Percentiles rank a stretch among this genome's conserved stretches.
Conservation (phyloP, 2,888 invertebrate genomes). For the Ethmia dodecea region DNA sequence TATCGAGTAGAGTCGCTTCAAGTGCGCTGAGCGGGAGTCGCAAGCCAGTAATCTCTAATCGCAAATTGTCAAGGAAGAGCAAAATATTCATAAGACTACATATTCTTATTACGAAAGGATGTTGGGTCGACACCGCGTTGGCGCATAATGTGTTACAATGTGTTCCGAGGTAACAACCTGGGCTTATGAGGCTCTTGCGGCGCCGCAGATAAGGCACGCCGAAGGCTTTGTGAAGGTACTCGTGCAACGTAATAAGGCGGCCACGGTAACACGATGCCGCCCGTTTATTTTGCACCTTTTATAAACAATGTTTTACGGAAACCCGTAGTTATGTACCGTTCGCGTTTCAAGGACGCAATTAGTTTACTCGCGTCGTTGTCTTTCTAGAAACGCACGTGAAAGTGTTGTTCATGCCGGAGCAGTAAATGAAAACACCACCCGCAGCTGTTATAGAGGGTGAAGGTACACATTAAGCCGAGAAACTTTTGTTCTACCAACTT, state of each 20-base stretch:
- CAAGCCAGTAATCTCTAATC: constrained; percentile 40
- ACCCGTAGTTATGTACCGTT: constrained; percentile 28
- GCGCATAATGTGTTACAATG: constrained; percentile 71
- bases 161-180: constrained; percentile 70
- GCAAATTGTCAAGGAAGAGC: constrained; percentile 42
- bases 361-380: constrained; percentile 26
- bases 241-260: constrained; percentile 62
- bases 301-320: constrained; percentile 51
- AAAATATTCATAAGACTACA: constrained; percentile 62
- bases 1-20: background rate
- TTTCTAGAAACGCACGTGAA: constrained; percentile 9
- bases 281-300: constrained; percentile 54
- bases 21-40: constrained; percentile 23
- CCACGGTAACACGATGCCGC: constrained; percentile 43
- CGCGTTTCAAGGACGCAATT: constrained; percentile 49
- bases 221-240: constrained; percentile 60
- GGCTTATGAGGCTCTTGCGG: constrained; percentile 63
- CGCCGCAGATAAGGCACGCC: constrained; percentile 68
- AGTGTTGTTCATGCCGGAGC: constrained; percentile 1
- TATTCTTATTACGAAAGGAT: constrained; percentile 60
- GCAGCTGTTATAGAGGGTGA: constrained; percentile 6
- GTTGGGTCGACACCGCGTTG: constrained; percentile 52
- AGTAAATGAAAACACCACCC: constrained; percentile 5
- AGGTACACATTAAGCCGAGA: constrained; percentile 8
- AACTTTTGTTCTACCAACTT: constrained; percentile 9